Conservation (phyloP, 2,888 invertebrate genomes). For the Eledona agricola region DNA sequence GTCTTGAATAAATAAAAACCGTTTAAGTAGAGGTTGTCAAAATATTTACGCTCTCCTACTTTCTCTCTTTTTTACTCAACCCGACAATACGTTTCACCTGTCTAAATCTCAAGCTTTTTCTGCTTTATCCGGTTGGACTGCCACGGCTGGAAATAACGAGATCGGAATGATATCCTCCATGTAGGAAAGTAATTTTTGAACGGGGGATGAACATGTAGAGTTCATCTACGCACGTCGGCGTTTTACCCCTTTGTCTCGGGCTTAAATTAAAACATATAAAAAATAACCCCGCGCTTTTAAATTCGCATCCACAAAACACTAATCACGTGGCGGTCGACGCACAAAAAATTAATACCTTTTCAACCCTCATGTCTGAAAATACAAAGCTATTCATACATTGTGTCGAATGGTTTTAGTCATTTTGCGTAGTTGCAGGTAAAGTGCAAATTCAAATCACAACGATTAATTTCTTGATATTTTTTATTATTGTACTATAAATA, state of each 20-base stretch:
- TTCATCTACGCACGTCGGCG: too few relatives aligned
- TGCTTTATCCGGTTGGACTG: constrained; percentile 7
- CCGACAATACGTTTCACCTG: constrained; percentile 15
- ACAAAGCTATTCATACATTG: too few relatives aligned
- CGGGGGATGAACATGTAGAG: neutral
- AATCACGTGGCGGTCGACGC: too few relatives aligned
- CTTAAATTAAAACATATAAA: too few relatives aligned
- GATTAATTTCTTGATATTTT: neutral
- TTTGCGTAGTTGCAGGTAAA: too few relatives aligned
- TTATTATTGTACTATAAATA: constrained; percentile 1
- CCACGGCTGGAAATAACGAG: constrained; percentile 9
- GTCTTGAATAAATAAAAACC: constrained; percentile 33
- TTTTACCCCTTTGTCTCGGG: too few relatives aligned
- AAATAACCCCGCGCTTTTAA: too few relatives aligned
- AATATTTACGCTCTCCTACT: constrained; percentile 12
- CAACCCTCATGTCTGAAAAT: too few relatives aligned
- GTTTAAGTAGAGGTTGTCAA: constrained; percentile 31
- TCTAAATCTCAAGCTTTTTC: constrained; percentile 21
- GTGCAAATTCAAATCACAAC: too few relatives aligned
- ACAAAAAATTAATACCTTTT: too few relatives aligned
- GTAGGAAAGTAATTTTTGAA: constrained; percentile 14
- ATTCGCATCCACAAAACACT: too few relatives aligned
- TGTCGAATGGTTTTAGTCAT: too few relatives aligned
- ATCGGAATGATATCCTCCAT: constrained; percentile 15
- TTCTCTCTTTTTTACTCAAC: constrained; percentile 13